These are phyloP conservation scores for Borostomias antarcticus DNA, from an alignment of 2,797 vertebrate genomes.

Conservation along the genomic window DNA sequence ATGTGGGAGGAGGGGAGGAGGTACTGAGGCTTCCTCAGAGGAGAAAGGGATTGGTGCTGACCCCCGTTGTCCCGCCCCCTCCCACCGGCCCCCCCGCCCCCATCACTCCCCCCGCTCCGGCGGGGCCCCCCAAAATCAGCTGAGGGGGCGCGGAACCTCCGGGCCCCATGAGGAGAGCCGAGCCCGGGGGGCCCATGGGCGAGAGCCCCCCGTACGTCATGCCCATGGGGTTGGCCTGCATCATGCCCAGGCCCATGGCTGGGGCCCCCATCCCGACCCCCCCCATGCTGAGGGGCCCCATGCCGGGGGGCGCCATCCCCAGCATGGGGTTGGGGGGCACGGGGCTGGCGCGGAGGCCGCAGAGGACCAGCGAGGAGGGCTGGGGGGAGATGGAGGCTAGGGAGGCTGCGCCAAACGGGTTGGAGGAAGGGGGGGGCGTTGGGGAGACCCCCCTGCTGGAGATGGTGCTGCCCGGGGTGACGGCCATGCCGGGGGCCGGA, in stretches of 20 bases:
- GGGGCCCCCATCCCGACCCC: slow-evolving; percentile 72
- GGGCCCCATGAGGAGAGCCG: slow-evolving; percentile 68
- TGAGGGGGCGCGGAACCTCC: slow-evolving; percentile 67
- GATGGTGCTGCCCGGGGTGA: slow-evolving; percentile 80
- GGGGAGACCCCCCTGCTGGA: slow-evolving; percentile 82
- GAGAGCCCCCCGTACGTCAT: slow-evolving; percentile 79
- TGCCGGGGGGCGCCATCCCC: slow-evolving; percentile 74
- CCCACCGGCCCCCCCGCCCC: slow-evolving; percentile 75
- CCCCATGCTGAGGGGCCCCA: slow-evolving; percentile 68
- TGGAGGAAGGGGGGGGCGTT: slow-evolving; percentile 74
- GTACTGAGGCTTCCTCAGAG: slow-evolving; percentile 76
- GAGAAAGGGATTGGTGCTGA: slow-evolving; percentile 86
- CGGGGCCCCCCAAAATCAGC: slow-evolving; percentile 79
- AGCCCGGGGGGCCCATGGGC: slow-evolving; percentile 74
- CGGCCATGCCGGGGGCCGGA: slow-evolving; percentile 76
- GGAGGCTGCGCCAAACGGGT: slow-evolving; percentile 78
- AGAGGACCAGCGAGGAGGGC: slow-evolving; percentile 80
- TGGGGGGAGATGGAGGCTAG: slow-evolving; percentile 82
- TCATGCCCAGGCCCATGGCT: slow-evolving; percentile 75
- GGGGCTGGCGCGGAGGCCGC: slow-evolving; percentile 78
- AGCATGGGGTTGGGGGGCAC: slow-evolving; percentile 81
- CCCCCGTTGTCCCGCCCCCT: slow-evolving; percentile 71
- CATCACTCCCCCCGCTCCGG: slow-evolving; percentile 73
- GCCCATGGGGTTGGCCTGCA: slow-evolving; percentile 78
- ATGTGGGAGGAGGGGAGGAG: slow-evolving; percentile 38